These are phyloP conservation scores for Yponomeuta evonymella DNA, from an alignment of 2,888 invertebrate species.

Conservation along the genomic window DNA sequence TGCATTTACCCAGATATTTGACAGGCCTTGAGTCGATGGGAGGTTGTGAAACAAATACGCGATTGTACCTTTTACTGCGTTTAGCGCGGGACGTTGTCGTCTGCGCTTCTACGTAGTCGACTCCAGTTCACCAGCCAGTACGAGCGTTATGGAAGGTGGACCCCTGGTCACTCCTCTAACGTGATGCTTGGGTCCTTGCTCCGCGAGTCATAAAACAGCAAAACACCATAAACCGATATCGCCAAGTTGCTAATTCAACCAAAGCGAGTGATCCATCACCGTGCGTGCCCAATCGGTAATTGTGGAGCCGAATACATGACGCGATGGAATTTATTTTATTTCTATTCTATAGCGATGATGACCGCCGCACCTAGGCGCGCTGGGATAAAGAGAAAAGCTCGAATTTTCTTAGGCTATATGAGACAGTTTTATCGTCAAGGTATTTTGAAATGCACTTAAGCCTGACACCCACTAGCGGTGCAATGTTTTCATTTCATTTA, in stretches of 20 bases:
- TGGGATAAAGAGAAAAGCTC: no score
- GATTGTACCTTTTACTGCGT: neutral
- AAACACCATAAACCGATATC: neutral
- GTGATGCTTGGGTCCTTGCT: neutral
- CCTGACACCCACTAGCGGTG: no score
- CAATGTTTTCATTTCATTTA: no score
- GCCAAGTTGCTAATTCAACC: neutral
- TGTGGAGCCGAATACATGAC: neutral
- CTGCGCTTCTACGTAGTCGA: neutral
- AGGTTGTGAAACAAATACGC: neutral
- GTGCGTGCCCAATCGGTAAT: slow-evolving; percentile 2
- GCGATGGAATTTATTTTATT: neutral
- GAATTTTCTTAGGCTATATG: no score
- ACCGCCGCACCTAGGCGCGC: neutral
- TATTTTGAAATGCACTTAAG: no score
- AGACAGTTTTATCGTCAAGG: no score
- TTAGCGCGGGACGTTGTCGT: neutral
- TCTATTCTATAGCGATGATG: neutral
- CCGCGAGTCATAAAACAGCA: neutral
- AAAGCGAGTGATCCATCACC: neutral
- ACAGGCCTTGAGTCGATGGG: neutral
- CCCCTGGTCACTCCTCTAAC: neutral
- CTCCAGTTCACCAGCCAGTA: neutral
- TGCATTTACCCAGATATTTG: neutral
- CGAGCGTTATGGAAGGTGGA: neutral